These are phyloP conservation scores for Bathynomus jamesi DNA, from an alignment of 1,140 invertebrate species.

Conservation along the genomic window DNA sequence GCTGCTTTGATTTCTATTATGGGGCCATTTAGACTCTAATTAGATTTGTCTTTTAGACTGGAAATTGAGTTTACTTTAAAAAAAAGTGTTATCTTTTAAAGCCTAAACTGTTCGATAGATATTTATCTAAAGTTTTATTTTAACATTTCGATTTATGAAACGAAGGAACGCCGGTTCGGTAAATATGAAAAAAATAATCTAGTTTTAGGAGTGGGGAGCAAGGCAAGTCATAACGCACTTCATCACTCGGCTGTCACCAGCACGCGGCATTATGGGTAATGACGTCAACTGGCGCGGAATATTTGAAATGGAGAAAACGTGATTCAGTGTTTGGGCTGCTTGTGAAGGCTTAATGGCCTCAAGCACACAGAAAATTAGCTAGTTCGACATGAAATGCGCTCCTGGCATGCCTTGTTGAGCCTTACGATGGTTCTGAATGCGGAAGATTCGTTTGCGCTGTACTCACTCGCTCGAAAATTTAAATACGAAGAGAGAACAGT, in stretches of 20 bases:
- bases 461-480: background rate
- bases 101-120: no score
- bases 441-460: background rate
- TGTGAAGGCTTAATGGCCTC: conserved; percentile 10
- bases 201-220: background rate
- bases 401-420: background rate
- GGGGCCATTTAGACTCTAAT: conserved; percentile 34
- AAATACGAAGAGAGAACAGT: background rate
- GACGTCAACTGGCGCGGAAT: background rate
- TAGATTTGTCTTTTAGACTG: conserved; percentile 28
- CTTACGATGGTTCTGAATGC: background rate
- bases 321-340: conserved; percentile 23
- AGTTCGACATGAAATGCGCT: conserved; percentile 11
- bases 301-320: conserved; percentile 4
- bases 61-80: conserved; percentile 21
- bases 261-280: background rate
- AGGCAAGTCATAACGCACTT: conserved; percentile 1
- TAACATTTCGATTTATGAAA: no score
- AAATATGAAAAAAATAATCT: background rate
- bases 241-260: background rate
- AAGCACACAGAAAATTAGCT: conserved; percentile 3
- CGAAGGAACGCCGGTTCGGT: no score
- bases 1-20: conserved; percentile 32
- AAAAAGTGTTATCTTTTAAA: no score
- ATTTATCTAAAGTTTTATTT: no score